These are phyloP conservation scores for Pogonus chalceus DNA, from an alignment of 1,140 invertebrate genomes.

Conservation along the genomic window DNA sequence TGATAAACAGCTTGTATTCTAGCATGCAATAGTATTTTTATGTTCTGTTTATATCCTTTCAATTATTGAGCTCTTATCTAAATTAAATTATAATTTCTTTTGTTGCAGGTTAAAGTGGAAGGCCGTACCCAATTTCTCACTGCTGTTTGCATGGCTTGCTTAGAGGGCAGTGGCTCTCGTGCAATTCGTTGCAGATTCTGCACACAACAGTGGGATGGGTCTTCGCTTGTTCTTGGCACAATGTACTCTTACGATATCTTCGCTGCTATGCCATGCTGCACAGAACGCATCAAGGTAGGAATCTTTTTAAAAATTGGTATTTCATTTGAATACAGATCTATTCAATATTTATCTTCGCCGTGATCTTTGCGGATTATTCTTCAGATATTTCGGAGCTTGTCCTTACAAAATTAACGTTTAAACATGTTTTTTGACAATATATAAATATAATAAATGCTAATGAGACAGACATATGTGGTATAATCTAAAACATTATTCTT, in stretches of 20 bases:
- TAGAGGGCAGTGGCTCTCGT: slow-evolving; percentile 70
- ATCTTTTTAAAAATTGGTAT: slow-evolving; percentile 3
- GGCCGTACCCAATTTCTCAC: slow-evolving; percentile 81
- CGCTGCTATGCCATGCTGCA: slow-evolving; percentile 90
- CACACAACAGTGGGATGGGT: slow-evolving; percentile 82
- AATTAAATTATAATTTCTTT: slow-evolving; percentile 19
- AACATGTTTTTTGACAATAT: no score
- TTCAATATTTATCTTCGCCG: background rate
- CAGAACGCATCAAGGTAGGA: slow-evolving; percentile 78
- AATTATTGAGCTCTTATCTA: no score
- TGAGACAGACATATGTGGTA: no score
- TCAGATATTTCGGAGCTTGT: no score
- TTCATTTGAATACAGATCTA: background rate
- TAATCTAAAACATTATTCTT: no score
- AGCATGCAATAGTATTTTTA: no score
- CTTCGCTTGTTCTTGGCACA: slow-evolving; percentile 83
- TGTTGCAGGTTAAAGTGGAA: slow-evolving; percentile 77
- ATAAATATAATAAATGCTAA: no score
- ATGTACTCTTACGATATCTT: slow-evolving; percentile 98
- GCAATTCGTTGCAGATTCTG: slow-evolving; percentile 70
- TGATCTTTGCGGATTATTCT: background rate
- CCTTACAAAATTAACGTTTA: no score
- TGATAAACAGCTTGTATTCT: no score
- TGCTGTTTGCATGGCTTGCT: slow-evolving; percentile 85
- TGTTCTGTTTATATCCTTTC: no score